phyloP scores from a whole-genome alignment of 1,140 invertebrate species.

The Hermatobates lingyangjiaoensis region DNA sequence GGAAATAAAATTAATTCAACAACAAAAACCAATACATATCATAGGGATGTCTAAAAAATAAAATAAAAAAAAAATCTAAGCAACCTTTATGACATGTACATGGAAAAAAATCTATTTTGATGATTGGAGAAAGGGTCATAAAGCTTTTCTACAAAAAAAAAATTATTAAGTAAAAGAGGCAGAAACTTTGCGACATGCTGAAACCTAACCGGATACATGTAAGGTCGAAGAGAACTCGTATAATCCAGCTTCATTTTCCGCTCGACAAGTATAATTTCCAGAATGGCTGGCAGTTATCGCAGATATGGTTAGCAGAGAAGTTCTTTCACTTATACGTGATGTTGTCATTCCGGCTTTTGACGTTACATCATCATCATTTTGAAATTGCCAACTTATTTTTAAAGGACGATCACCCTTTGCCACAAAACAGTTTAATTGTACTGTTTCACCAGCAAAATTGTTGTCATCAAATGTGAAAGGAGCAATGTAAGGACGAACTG shows the following conservation, averaged over 20 bases:
- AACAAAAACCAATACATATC: too few species aligned
- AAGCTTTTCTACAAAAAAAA: slow-evolving; percentile 7
- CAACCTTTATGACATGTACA: too few species aligned
- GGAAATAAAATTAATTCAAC: too few species aligned
- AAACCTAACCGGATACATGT: slow-evolving; percentile 21
- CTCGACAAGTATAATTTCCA: slow-evolving; percentile 58
- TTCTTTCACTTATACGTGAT: slow-evolving; percentile 13
- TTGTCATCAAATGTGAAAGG: slow-evolving; percentile 40
- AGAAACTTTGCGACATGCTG: background rate
- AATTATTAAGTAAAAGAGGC: background rate
- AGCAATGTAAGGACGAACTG: slow-evolving; percentile 40
- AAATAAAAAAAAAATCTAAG: too few species aligned
- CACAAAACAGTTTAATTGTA: slow-evolving; percentile 17
- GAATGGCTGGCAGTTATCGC: slow-evolving; percentile 28
- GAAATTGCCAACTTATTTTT: slow-evolving; percentile 20
- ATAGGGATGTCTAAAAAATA: too few species aligned
- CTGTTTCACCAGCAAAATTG: slow-evolving; percentile 32
- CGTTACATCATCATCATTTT: slow-evolving; percentile 23
- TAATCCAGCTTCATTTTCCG: slow-evolving; percentile 31
- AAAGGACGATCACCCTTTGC: slow-evolving; percentile 17
- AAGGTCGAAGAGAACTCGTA: slow-evolving; percentile 31
- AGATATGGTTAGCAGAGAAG: slow-evolving; percentile 15
- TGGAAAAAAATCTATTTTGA: too few species aligned
- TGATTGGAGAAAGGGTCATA: background rate
- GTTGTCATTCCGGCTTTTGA: slow-evolving; percentile 9